Base-by-base conservation (phyloP, 2,888 invertebrate species). In the Heliconius erato region DNA sequence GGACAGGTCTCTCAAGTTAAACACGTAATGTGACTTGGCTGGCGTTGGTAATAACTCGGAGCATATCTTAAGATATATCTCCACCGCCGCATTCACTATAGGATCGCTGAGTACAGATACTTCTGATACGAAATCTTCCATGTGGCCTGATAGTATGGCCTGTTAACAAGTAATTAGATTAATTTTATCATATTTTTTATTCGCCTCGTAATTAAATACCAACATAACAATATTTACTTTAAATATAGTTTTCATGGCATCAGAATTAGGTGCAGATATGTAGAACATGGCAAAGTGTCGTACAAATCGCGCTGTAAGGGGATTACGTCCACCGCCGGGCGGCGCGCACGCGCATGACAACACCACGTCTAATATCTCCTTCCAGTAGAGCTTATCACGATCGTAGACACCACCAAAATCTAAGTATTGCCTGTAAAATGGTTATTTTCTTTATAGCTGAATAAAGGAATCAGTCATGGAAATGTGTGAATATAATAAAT, bases 1-100 rank as follows among this genome's bases (percentile, higher is more conserved):
- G 16, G 99, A 98, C 68, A 99, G 95, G 94, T 99, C 99, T 74
- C 99, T 96, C 87, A 99, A 94, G 93, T 99, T 99, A 92, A 99
- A 99, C 23, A 99, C 97, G 89, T 99, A 99, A 93, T 99, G 99
- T 0, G 98, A 98, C 91, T 99, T 99, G 44, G 98, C 97, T 0
- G 99, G 99, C 0, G 99, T 99, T 0, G 99, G 99, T 49, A 99
- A 93, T 86, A 99, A 96, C 88, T 98, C 98, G 0, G 96, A 94
- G 26, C 98, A 97, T 72, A 99, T 98, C 88, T 97, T 97, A 85
- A 97, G 96, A 90, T 99, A 99, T 3, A 99, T 96, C 77, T 98
- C 98, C 69, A 99, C 98, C 0, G 98, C 97, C 0, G 99, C 98
- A 85, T 97, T 96, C 0, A 99, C 98, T 88, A 99, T 97, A 40